Conservation (phyloP, 2,797 vertebrate species). For the Allobates femoralis region DNA sequence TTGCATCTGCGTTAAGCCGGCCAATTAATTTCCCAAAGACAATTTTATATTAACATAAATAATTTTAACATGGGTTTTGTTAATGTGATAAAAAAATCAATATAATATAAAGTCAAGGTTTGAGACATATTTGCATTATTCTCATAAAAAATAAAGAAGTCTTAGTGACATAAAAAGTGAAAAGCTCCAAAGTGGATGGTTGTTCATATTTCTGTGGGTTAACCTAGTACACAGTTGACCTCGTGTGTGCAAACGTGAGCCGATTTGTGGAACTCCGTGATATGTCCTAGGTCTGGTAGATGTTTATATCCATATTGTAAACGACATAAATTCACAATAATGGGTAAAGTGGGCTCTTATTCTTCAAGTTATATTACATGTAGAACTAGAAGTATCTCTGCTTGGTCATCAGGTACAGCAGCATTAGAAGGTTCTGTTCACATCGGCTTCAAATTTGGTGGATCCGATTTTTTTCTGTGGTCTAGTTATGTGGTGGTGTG, state of each 20-base stretch:
- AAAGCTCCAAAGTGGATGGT: not conserved
- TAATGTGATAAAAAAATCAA: slow-evolving; percentile 40
- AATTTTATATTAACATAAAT: slow-evolving; percentile 56
- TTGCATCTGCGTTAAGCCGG: not conserved
- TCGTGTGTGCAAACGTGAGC: not conserved
- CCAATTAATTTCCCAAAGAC: not conserved
- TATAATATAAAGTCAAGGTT: not conserved
- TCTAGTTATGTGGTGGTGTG: no score
- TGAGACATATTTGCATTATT: not conserved
- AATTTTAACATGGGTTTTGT: slow-evolving; percentile 54
- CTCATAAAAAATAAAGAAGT: slow-evolving; percentile 11
- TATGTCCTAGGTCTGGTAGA: not conserved
- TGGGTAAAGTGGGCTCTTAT: not conserved
- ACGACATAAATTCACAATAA: not conserved
- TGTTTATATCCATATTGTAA: not conserved
- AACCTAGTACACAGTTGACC: not conserved
- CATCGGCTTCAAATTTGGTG: no score
- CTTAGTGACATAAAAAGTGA: slow-evolving; percentile 6
- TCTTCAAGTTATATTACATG: not conserved
- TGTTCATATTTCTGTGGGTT: slow-evolving; percentile 15
- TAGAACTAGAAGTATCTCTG: not conserved
- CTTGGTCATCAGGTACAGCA: not conserved
- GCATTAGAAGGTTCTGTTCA: not conserved
- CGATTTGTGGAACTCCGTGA: not conserved
- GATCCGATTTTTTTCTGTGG: no score